Conservation (phyloP, 1,140 invertebrate genomes). For the Drosophila prosaltans region DNA sequence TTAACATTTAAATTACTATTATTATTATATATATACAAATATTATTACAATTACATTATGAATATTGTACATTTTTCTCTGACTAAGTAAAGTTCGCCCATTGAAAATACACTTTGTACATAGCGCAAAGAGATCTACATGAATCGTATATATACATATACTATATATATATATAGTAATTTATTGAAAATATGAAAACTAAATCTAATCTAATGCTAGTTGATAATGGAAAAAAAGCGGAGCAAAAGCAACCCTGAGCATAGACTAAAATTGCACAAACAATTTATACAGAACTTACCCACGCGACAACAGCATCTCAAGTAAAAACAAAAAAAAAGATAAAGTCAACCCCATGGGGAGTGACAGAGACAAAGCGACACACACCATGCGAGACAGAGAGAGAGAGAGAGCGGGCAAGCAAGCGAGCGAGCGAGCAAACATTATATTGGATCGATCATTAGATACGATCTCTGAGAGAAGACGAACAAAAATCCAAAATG, state of each 20-base stretch:
- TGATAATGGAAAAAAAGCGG: slow-evolving; percentile 28
- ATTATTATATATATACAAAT: slow-evolving; percentile 14
- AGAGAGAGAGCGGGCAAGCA: slow-evolving; percentile 30
- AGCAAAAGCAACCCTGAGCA: slow-evolving; percentile 74
- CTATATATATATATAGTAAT: slow-evolving; percentile 23
- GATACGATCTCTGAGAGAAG: slow-evolving; percentile 44
- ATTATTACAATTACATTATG: slow-evolving; percentile 68
- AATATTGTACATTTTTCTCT: slow-evolving; percentile 74
- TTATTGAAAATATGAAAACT: slow-evolving; percentile 38
- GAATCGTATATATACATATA: slow-evolving; percentile 37
- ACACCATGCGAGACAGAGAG: slow-evolving; percentile 9
- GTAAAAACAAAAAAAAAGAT: slow-evolving; percentile 10
- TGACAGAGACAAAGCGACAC: slow-evolving; percentile 26
- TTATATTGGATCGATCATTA: slow-evolving; percentile 15
- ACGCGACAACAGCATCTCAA: slow-evolving; percentile 69
- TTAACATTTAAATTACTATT: slow-evolving; percentile 59
- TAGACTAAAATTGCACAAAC: slow-evolving; percentile 75
- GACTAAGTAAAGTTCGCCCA: slow-evolving; percentile 53
- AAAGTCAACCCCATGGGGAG: slow-evolving; percentile 32
- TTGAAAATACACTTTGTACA: slow-evolving; percentile 69
- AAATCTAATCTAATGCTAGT: slow-evolving; percentile 60
- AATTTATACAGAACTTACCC: slow-evolving; percentile 68
- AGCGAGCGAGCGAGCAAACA: slow-evolving; percentile 29
- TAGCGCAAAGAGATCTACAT: slow-evolving; percentile 56
- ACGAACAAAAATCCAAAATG: slow-evolving; percentile 19